Base-by-base conservation (phyloP, 2,888 invertebrate species). In the Eudasyphora cyanicolor region DNA sequence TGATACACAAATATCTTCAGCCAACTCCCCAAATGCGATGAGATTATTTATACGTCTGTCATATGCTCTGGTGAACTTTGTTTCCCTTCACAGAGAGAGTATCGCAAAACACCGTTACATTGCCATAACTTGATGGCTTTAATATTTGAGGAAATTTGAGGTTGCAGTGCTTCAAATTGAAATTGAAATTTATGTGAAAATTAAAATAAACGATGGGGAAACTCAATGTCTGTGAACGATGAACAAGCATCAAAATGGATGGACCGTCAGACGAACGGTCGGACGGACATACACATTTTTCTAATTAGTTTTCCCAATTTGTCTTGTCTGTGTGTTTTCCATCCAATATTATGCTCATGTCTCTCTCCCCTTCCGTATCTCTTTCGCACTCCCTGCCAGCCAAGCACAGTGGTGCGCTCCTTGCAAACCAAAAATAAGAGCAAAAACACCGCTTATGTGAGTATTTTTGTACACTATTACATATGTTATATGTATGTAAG, bases 21-120 rank as follows among this genome's bases (percentile, higher is more conserved):
- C n/a, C n/a, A n/a, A n/a, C n/a, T n/a, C n/a, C n/a, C n/a, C n/a
- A n/a, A n/a, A n/a, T n/a, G n/a, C n/a, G 49, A 49, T 49, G 49
- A 17, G n/a, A 49, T 49, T 49, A 49, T 49, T 49, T 49, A 49
- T 54, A 5, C 14, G 19, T 19, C 60, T 60, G 60, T 60, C 60
- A 60, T 32, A 60, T 29, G 60, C 29, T 32, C 7, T n/a, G 60
- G 32, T 60, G 60, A 60, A 60, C 29, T 60, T 60, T 45, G 8
- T 8, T 32, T 4, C 32, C 32, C 5, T 4, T 32, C 32, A 4
- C 32, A 6, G 5, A 32, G 32, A 32, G 32, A 4, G 5, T 32
- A 8, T 45, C 45, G n/a, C 45, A n/a, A n/a, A n/a, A n/a, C n/a
- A n/a, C 45, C 45, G 12, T 45, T n/a, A n/a, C n/a, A n/a, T n/a